Conservation (phyloP, 2,888 invertebrate species). For the Coelopa pilipes region DNA sequence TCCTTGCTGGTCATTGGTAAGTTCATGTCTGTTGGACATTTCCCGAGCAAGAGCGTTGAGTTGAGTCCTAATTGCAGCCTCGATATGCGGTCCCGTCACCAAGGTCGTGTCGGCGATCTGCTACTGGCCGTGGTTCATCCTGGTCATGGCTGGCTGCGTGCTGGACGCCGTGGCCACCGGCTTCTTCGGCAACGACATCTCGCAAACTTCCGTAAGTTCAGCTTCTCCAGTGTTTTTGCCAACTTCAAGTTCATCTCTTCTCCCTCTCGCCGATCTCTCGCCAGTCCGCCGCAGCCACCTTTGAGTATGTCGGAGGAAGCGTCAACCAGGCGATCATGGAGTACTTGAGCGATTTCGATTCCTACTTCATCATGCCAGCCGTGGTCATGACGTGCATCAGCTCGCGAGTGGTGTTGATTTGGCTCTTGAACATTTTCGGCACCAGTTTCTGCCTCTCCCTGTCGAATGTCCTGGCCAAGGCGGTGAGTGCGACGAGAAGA, state of each 20-base stretch:
- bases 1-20: conserved; percentile 58
- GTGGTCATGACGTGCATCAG: conserved; percentile 68
- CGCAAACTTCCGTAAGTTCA: conserved; percentile 62
- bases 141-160: conserved; percentile 59
- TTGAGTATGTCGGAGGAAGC: conserved; percentile 44
- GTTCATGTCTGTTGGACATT: conserved; percentile 39
- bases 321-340: not conserved
- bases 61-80: conserved; percentile 46
- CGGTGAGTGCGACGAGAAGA: conserved; percentile 43
- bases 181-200: conserved; percentile 65
- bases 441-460: conserved; percentile 59
- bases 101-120: conserved; percentile 52
- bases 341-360: conserved; percentile 50
- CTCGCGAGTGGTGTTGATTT: conserved; percentile 67
- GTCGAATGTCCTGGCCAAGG: conserved; percentile 52
- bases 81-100: conserved; percentile 56
- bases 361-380: conserved; percentile 61
- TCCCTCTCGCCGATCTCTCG: conserved; percentile 37
- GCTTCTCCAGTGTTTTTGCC: not conserved
- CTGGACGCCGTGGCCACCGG: conserved; percentile 67
- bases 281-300: conserved; percentile 40
- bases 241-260: not conserved
- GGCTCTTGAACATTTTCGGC: conserved; percentile 68
- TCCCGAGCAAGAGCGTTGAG: not conserved
- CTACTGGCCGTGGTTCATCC: conserved; percentile 67